Conservation (phyloP, 2,888 invertebrate genomes). For the Sinhomidia bicolor region DNA sequence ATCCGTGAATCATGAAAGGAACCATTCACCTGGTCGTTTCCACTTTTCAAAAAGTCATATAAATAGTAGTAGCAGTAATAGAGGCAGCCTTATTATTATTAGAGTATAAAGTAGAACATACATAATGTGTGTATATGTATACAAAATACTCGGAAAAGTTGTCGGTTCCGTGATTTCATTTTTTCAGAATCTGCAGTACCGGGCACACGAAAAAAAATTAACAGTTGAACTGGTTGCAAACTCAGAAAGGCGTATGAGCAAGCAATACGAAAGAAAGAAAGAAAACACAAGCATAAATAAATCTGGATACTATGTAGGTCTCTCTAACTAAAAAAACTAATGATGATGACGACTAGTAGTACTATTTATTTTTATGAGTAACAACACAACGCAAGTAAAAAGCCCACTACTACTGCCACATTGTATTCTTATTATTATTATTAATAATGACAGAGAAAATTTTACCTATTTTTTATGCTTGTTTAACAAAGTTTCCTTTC, state of each 20-base stretch:
- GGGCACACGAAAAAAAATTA: background rate
- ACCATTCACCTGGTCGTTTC: conserved; percentile 52
- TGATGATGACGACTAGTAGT: too few species aligned
- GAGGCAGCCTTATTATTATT: too few species aligned
- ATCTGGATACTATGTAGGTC: conserved; percentile 40
- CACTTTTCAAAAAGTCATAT: background rate
- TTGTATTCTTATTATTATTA: too few species aligned
- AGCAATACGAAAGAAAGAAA: background rate
- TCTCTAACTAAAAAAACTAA: background rate
- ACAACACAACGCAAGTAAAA: too few species aligned
- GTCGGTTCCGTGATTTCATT: conserved; percentile 21
- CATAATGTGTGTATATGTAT: too few species aligned
- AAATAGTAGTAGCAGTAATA: background rate
- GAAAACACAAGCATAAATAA: background rate
- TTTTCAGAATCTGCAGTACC: background rate
- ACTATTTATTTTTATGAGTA: background rate
- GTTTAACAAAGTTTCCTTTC: conserved; percentile 36
- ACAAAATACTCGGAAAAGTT: too few species aligned
- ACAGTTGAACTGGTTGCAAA: too few species aligned
- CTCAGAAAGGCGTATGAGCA: too few species aligned
- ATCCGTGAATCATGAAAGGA: conserved; percentile 60
- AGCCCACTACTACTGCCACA: background rate
- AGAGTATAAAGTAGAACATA: background rate
- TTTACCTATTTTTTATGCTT: too few species aligned
- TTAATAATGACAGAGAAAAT: too few species aligned